Evolutionary conservation across 1,140 invertebrate genomes (phyloP), one percentile per base, ranked within the genome.

Genomic region (Drosophila pandora): DNA sequence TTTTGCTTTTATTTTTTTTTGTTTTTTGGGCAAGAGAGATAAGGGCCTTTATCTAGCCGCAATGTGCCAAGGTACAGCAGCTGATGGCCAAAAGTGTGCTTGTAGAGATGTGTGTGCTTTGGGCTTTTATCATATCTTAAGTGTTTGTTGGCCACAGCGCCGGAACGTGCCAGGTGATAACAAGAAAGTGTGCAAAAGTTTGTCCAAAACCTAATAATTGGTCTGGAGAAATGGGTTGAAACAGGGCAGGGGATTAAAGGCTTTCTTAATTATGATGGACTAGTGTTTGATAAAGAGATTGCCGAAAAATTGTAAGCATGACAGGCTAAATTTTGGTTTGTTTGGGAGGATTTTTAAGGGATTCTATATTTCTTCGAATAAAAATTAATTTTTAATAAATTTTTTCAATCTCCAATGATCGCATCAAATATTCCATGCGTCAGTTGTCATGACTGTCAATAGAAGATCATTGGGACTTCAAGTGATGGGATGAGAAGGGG

Each of bases 111-210:
- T 30, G 21, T 34, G 6, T 39, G 30, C 56, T 55, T 65, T 49
- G 45, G 25, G 17, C 17, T 75, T 57, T 64, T 70, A 79, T 60
- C 62, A 68, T 69, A 79, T 79, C 71, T 79, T 67, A n/a, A 70
- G 77, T 79, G 77, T 79, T 79, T 79, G 76, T 23, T 60, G 55
- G 64, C 47, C 54, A 74, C 43, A 63, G 28, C 55, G 61, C 4
- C 13, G 54, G 65, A 80, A 73, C 62, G 61, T 72, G 76, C 62
- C 55, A 54, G 54, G 5, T 45, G 77, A 80, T 80, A 80, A 76
- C 25, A 64, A 41, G 13, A 43, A 13, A 37, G 60, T 57, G 53
- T 49, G 57, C 48, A 48, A 71, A 70, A 70, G 47, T 62, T 69
- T 69, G 65, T 69, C 21, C 13, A 69, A 69, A 48, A 69, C 17